Conservation (phyloP, 2,888 invertebrate species). For the Flexamia atlantica region DNA sequence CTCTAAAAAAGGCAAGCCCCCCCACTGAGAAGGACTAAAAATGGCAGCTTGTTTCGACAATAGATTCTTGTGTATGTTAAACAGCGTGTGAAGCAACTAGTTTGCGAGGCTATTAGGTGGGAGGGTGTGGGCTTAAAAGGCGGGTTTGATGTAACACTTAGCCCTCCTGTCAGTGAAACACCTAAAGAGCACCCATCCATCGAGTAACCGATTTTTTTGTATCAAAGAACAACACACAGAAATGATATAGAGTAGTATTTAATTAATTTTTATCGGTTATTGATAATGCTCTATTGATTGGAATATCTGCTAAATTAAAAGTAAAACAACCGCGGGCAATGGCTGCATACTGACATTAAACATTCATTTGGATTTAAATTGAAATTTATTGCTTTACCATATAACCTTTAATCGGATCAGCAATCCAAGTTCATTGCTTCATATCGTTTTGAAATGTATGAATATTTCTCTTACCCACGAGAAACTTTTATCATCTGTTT, state of each 20-base stretch:
- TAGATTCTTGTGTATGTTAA: background rate
- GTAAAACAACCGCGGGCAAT: background rate
- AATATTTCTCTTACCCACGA: too few species aligned
- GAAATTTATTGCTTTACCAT: conserved; percentile 21
- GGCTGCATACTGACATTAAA: background rate
- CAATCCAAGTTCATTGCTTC: background rate
- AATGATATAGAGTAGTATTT: too few species aligned
- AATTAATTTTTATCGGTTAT: too few species aligned
- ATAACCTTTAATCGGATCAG: conserved; percentile 4
- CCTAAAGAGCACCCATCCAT: too few species aligned
- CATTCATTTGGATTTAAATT: conserved; percentile 16
- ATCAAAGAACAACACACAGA: too few species aligned
- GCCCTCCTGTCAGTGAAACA: background rate
- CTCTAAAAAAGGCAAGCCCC: background rate
- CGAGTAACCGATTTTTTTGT: too few species aligned
- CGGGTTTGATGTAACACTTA: background rate
- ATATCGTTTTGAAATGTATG: background rate
- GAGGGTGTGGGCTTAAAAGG: background rate
- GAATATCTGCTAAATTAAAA: too few species aligned
- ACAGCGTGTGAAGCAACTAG: background rate
- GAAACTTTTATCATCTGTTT: too few species aligned
- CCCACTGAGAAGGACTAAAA: background rate
- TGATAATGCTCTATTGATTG: too few species aligned
- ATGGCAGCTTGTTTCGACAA: conserved; percentile 14
- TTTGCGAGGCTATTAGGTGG: background rate